Base-by-base conservation (phyloP, 1,140 invertebrate genomes). In the Tachypleus tridentatus region DNA sequence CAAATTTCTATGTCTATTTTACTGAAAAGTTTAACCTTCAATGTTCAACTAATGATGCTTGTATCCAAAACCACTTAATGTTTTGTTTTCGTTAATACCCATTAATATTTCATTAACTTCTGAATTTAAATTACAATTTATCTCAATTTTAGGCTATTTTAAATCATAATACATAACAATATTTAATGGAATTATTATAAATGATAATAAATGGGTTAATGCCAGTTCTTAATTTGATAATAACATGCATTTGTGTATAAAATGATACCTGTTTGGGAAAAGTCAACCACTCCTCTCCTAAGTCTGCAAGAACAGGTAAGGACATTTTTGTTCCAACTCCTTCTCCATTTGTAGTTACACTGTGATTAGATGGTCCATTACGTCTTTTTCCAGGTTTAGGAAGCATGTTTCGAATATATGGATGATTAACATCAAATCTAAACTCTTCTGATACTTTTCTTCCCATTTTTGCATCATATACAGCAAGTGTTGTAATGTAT, bases 381-480 rank as follows among this genome's bases (percentile, higher is more conserved):
- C 56, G 64, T 69, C 60, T 71, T 69, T 61, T 68, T 60, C 62
- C 70, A 29, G 48, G 54, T 60, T 70, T 71, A n/a, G 81, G 81
- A 57, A 86, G 70, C 75, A 87, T 79, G 61, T 78, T 78, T 49
- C 78, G 77, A 3, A 86, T 82, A 67, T 79, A 78, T 4, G 81
- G 76, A 67, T 88, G 83, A 77, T 95, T 95, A 1, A 94, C 79
- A 76, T 95, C 89, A 74, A 94, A 91, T 76, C 93, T 86, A 78
- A 96, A 97, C 76, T 93, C 93, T 77, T 97, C 93, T 1, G 89
- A 90, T 47, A 97, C 79, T 78, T 96, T 96, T 71, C 84, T 84
- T 9, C 87, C 88, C 67, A 85, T 84, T 73, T 86, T 85, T 3
- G 87, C 86, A 81, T 97, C 93, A 76, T 89, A 97, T 4, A 97